Base-by-base conservation (phyloP, 2,888 invertebrate species). In the Pediacus dermestoides region DNA sequence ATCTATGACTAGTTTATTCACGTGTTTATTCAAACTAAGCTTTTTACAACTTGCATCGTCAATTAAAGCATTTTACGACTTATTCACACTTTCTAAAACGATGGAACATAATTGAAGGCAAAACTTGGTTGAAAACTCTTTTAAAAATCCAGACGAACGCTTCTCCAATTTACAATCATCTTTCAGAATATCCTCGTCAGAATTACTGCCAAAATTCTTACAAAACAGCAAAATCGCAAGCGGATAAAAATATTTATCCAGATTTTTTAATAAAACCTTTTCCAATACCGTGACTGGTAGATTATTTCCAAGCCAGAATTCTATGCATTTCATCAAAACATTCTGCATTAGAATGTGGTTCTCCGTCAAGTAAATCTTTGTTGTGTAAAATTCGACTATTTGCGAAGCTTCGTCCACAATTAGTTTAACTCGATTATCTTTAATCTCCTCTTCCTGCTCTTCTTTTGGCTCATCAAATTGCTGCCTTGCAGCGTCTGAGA, bases 271-370 rank as follows among this genome's bases (percentile, higher is more conserved):
- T 27, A 70, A 50, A 33, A 70, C 60, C 42, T 58, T 61, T 51
- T 70, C 70, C 30, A 70, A 49, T 25, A 67, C 57, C 21, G 58
- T 51, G 34, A 70, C 66, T 7, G 70, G 70, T 27, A 70, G 51
- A 46, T 60, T 63, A 40, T 64, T 66, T 3, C 57, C 50, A 35
- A 70, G 48, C 70, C 70, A 70, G 57, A 70, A 70, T 41, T 70
- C 69, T 34, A 70, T 70, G 39, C 66, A 66, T 50, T 68, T 67
- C 43, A 70, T 47, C 18, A 70, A 53, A 43, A 70, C 63, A 46
- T 70, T 70, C 50, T 70, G 70, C 70, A 70, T 70, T 34, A 70
- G 50, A 47, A 70, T 70, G 43, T 70, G 70, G 50, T 70, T 70
- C 44, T 70, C 70, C 1, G 68, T 63, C 10, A 58, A 53, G 45